Base-by-base conservation (phyloP, 2,113 vertebrate species). In the Spermophilus dauricus region DNA sequence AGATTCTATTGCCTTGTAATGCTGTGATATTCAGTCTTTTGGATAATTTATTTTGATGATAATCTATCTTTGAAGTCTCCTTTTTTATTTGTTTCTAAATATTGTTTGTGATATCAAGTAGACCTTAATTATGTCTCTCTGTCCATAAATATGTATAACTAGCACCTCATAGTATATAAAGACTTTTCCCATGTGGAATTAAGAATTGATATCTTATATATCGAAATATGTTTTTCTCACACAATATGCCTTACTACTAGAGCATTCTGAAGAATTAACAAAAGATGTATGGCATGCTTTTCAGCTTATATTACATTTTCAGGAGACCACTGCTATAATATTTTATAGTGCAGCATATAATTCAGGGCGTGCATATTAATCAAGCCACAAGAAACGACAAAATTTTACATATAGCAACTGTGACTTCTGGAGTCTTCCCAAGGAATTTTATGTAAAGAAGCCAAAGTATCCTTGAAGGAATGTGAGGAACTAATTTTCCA, bases 371-470 rank as follows among this genome's bases (percentile, higher is more conserved):
- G 76, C 75, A 73, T 81, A 95, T 97, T 97, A 97, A 97, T 95
- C 92, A 97, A 89, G 58, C 75, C 86, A 97, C 45, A 92, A 95
- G 80, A 97, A 96, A 92, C 95, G 95, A 95, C 95, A 97, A 89
- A 73, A 89, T 82, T 90, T 94, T 97, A 97, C 92, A 94, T 90
- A 78, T 1, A 96, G 67, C 95, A 97, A 97, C 97, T 97, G 95
- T 95, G 90, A 96, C 45, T 97, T 93, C 42, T 98, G 95, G 97
- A 97, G 48, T 65, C 75, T 69, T 96, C 92, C 92, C 97, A 97
- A 95, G 76, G 80, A 97, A 97, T 97, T 93, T 91, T 72, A 87
- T 58, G 30, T 86, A 65, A 96, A 81, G 76, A 92, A 95, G 86
- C 45, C 86, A 92, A 97, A 93, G 30, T 53, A 83, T 45, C 69